phyloP scores from a whole-genome alignment of 1,140 invertebrate species.

The Nixonia krombeini region DNA sequence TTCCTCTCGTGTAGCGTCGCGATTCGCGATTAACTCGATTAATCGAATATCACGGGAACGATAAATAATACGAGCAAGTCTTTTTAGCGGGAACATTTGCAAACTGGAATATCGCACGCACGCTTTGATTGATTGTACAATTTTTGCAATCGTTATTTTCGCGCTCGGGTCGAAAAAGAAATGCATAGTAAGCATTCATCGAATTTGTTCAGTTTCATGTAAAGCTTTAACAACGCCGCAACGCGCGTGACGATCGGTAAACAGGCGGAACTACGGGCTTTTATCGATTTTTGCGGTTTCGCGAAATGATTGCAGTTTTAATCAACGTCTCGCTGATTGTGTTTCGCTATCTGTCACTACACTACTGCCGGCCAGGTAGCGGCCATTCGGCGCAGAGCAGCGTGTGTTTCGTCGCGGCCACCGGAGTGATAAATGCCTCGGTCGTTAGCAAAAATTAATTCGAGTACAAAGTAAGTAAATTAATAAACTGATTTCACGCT shows the following conservation, averaged over 20 bases:
- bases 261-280: constrained; percentile 13
- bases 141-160: too few species aligned
- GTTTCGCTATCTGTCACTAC: constrained; percentile 10
- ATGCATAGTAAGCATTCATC: neutral
- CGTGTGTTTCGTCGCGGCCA: constrained; percentile 5
- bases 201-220: neutral
- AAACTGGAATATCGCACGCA: too few species aligned
- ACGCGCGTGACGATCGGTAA: constrained; percentile 9
- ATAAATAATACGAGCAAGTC: too few species aligned
- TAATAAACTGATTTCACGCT: neutral
- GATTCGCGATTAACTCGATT: too few species aligned
- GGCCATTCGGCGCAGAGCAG: neutral
- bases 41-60: too few species aligned
- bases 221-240: too few species aligned
- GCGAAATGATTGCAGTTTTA: constrained; percentile 34
- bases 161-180: too few species aligned
- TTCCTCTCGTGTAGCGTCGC: too few species aligned
- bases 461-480: neutral
- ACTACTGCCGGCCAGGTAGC: constrained; percentile 1
- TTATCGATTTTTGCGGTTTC: constrained; percentile 36
- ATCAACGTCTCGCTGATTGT: constrained; percentile 20
- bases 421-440: neutral
- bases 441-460: constrained; percentile 1
- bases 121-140: too few species aligned
- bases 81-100: too few species aligned